Base-by-base conservation (phyloP, 2,888 invertebrate genomes). In the Caenorhabditis imperialis region DNA sequence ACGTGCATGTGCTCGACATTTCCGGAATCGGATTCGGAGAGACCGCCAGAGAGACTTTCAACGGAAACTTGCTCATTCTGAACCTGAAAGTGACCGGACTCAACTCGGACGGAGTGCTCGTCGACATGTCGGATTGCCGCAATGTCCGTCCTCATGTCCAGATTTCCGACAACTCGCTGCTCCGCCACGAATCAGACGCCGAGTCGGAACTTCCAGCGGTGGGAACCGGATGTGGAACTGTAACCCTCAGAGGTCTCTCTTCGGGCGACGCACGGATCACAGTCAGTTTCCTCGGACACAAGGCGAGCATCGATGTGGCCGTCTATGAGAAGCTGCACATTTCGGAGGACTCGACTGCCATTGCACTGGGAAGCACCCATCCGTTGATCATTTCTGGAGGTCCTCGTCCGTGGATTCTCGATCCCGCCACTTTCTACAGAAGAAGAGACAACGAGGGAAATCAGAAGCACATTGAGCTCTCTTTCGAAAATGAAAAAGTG, bases 321-420 rank as follows among this genome's bases (percentile, higher is more conserved):
- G 82, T 83, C 20, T 84, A 76, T 48, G 72, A 79, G 4, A 74
- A 75, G 8, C 65, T 84, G 8, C 51, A 58, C 42, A 54, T 71
- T 1, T 61, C 69, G 1, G 54, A 62, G 10, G 77, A 78, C 16
- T 54, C 67, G 7, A 61, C 78, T 3, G 75, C 82, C 16, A 65
- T 85, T 14, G 79, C 81, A 16, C 55, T 81, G 3, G 77, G 77
- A 8, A 75, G 81, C 27, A 54, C 50, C 8, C 58, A 65, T 22
- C 25, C 35, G 14, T 25, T 85, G 2, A 45, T 35, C 2, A 20
- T 84, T 23, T 53, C 57, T 7, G 85, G 85, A 6, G 85, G 85
- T 18, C 84, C 85, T 4, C 45, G 85, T 5, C 85, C 84, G 1
- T 85, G 84, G 85, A 37, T 83, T 33, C 57, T 80, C 10, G 85